Base-by-base conservation (phyloP, 2,113 vertebrate genomes). In the Amazona vittata region DNA sequence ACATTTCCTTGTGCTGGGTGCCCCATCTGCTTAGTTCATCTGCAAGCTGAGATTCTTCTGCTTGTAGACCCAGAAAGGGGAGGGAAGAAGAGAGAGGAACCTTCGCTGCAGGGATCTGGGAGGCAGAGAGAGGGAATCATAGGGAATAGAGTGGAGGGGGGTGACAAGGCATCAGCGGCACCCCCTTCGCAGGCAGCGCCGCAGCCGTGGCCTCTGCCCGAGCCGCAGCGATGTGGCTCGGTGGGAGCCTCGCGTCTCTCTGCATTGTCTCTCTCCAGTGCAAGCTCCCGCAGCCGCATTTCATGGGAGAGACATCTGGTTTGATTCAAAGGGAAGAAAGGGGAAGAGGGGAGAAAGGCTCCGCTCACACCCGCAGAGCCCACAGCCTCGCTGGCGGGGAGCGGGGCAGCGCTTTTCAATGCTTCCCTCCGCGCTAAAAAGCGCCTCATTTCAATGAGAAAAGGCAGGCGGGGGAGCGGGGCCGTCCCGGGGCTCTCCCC, bases 371-470 rank as follows among this genome's bases (percentile, higher is more conserved):
- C 2, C 77, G 21, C 82, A 5, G n/a, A 4, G 53, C 92, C 73
- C 87, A 65, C 87, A 65, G 93, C 90, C 60, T 15, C 1, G 77
- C 93, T 49, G 86, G 41, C 93, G 41, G 59, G 79, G 78, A 91
- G 92, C 91, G 53, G 86, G 43, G 55, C 26, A 86, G 94, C 24
- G 12, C 70, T 89, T 94, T 87, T 93, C 94, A 78, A 46, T 50
- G 81, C 94, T 94, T 89, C 68, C 83, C 87, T 81, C 63, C 3
- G 12, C 13, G 16, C 37, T 64, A 26, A 90, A 65, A 50, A 85
- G n/a, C 93, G 62, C 65, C 93, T 96, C 92, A 90, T 96, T 95
- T 94, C 94, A 95, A 96, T 91, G 85, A 96, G 93, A 95, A 97
- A 95, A 89, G 92, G 35, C 22, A 31, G 65, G 63, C 25, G 31